Evolutionary conservation across 1,140 invertebrate species (phyloP).

Genomic region (Pentalonia nigronervosa): DNA sequence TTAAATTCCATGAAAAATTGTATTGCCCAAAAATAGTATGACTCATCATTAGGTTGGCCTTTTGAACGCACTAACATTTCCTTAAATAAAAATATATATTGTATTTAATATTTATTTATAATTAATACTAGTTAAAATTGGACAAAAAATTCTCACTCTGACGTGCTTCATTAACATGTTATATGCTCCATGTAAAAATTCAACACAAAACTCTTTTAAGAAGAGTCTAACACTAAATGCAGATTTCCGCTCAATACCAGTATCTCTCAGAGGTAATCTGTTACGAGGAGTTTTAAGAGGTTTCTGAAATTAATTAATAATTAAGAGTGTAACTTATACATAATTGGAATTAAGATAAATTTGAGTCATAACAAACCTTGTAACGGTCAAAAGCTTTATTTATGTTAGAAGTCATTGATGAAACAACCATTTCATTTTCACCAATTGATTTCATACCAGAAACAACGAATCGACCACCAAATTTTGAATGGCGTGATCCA

Average conservation of each 20-base stretch:
- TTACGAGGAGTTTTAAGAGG: conserved; percentile 75
- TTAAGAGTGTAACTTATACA: not conserved
- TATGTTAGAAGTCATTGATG: conserved; percentile 82
- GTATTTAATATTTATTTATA: not conserved
- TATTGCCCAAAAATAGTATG: conserved; percentile 92
- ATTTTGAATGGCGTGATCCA: conserved; percentile 84
- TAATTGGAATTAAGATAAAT: not conserved
- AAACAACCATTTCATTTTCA: conserved; percentile 86
- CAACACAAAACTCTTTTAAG: conserved; percentile 92
- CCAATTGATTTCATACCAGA: conserved; percentile 94
- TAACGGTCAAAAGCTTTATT: conserved; percentile 61
- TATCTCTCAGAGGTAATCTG: conserved; percentile 69
- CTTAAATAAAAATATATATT: conserved; percentile 60
- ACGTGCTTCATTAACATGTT: conserved; percentile 88
- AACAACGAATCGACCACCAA: conserved; percentile 91
- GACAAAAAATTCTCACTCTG: conserved; percentile 65
- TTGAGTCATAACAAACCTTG: conserved; percentile 49
- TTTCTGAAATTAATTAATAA: conserved; percentile 63
- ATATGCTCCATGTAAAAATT: conserved; percentile 90
- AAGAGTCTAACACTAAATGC: conserved; percentile 83
- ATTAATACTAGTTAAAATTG: not conserved
- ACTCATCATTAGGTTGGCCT: conserved; percentile 81
- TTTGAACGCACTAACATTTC: conserved; percentile 71
- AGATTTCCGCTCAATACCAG: conserved; percentile 72
- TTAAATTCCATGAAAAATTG: conserved; percentile 98